Conservation (phyloP, 2,113 vertebrate genomes). For the Sisor rabdophorus region DNA sequence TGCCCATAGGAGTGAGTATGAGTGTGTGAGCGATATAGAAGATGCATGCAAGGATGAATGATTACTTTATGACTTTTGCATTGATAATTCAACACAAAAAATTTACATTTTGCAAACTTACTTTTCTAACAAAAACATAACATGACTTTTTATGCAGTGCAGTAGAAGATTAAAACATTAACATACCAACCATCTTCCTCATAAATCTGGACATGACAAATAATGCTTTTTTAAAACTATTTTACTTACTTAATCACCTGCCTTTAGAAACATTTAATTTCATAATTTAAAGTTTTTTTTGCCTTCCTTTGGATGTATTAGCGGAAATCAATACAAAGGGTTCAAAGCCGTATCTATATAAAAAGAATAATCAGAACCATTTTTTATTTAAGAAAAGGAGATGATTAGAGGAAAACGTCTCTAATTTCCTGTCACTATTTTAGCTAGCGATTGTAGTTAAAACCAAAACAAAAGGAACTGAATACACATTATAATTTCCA, state of each 20-base stretch:
- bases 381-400: neutral
- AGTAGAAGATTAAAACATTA: neutral
- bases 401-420: slow-evolving; percentile 7
- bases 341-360: neutral
- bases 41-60: too few species aligned
- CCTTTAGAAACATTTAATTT: neutral
- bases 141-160: too few species aligned
- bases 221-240: too few species aligned
- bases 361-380: neutral
- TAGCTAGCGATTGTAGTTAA: slow-evolving; percentile 2
- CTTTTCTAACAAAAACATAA: too few species aligned
- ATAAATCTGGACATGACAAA: neutral
- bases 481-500: slow-evolving; percentile 29
- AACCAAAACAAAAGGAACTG: slow-evolving; percentile 10
- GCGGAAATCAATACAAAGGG: neutral
- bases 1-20: too few species aligned
- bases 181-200: neutral
- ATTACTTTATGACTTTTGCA: too few species aligned
- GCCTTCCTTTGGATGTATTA: neutral
- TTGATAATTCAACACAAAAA: too few species aligned
- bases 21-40: too few species aligned
- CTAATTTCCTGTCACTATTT: neutral
- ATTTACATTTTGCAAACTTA: too few species aligned
- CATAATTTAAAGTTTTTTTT: neutral
- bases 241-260: too few species aligned